Conservation (phyloP, 2,113 vertebrate species). For the Nesospiza acunhae region DNA sequence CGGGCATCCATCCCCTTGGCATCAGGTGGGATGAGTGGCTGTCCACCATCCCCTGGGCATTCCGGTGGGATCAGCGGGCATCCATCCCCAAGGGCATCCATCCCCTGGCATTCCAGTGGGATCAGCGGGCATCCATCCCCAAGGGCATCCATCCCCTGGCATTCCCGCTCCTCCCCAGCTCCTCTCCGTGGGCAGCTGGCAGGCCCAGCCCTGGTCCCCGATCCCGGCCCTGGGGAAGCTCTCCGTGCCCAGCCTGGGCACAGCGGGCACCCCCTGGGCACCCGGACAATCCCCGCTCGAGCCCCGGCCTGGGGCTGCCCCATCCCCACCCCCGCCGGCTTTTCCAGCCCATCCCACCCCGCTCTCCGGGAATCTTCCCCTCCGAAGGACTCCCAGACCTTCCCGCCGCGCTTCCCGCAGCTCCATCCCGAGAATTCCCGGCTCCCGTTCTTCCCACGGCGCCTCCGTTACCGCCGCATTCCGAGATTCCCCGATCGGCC, state of each 20-base stretch:
- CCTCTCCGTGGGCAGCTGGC: accelerated
- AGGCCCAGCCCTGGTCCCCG: accelerated
- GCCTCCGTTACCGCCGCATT: too few species aligned
- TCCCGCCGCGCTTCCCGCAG: accelerated
- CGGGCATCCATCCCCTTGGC: too few species aligned
- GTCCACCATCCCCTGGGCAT: too few species aligned
- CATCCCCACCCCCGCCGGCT: not conserved
- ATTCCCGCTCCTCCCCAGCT: not conserved
- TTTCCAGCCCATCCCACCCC: not conserved
- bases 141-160: not conserved
- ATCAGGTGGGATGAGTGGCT: too few species aligned
- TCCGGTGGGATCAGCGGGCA: too few species aligned
- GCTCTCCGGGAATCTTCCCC: not conserved
- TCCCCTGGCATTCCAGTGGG: too few species aligned
- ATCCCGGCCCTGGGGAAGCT: accelerated
- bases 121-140: too few species aligned
- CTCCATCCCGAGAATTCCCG: not conserved
- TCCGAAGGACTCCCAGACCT: accelerated
- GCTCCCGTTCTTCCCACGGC: too few species aligned
- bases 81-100: too few species aligned
- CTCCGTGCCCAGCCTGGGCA: accelerated
- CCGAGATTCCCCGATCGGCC: not conserved
- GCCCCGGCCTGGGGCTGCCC: too few species aligned
- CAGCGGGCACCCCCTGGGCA: not conserved
- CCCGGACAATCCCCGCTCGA: not conserved